Evolutionary conservation across 2,797 vertebrate species (phyloP).

Genomic region (Pseudotriccus pelzelni): DNA sequence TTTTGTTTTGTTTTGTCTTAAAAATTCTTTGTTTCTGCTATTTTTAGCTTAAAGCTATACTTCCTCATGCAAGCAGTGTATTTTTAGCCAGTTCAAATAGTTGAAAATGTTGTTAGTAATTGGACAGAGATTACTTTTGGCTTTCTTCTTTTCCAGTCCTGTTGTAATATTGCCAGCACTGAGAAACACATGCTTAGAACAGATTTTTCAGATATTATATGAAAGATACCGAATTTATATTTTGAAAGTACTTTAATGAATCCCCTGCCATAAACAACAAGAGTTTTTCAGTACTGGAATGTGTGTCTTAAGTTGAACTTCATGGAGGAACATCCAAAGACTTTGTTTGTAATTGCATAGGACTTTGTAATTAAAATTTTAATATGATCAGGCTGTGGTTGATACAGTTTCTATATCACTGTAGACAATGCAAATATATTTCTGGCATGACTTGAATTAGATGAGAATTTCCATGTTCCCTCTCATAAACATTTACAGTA

Average conservation of each 20-base stretch:
- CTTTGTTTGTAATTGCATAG: slow-evolving; percentile 38
- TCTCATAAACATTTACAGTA: slow-evolving; percentile 72
- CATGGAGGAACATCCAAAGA: background rate
- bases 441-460: slow-evolving; percentile 75
- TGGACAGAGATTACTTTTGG: slow-evolving; percentile 24
- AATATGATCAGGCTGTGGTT: slow-evolving; percentile 53
- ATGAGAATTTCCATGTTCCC: slow-evolving; percentile 71
- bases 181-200: background rate
- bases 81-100: slow-evolving; percentile 20
- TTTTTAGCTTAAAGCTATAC: slow-evolving; percentile 26
- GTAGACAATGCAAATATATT: slow-evolving; percentile 66
- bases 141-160: slow-evolving; percentile 7
- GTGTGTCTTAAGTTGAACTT: background rate
- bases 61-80: slow-evolving; percentile 2
- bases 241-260: slow-evolving; percentile 2
- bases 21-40: slow-evolving; percentile 10
- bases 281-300: background rate
- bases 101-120: slow-evolving; percentile 31
- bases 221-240: background rate
- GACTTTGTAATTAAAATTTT: slow-evolving; percentile 55
- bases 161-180: background rate
- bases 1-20: background rate
- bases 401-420: slow-evolving; percentile 41
- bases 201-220: background rate
- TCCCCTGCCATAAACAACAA: background rate